phyloP scores from a whole-genome alignment of 2,113 vertebrate genomes.

The Collichthys lucidus region DNA sequence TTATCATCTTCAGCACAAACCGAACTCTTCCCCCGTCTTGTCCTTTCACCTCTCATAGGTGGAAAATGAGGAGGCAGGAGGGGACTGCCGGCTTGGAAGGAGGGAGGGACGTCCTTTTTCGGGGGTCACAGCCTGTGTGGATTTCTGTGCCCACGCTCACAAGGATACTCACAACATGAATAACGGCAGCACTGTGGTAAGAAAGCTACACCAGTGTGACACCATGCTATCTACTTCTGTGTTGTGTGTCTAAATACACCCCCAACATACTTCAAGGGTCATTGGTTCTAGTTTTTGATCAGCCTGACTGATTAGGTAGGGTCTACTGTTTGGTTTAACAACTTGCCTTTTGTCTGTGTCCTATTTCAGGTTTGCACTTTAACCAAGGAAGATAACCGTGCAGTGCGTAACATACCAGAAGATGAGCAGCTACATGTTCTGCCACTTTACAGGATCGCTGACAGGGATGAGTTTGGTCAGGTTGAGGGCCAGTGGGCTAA shows the following conservation, averaged over 20 bases:
- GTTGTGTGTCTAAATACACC: not conserved
- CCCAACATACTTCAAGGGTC: not conserved
- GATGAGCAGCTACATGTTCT: slow-evolving; percentile 97
- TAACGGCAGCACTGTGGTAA: slow-evolving; percentile 96
- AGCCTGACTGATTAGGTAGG: not conserved
- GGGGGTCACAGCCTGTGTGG: slow-evolving; percentile 95
- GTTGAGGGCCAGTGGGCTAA: slow-evolving; percentile 90
- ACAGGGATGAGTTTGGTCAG: slow-evolving; percentile 92
- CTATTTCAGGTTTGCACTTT: slow-evolving; percentile 91
- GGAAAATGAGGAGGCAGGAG: slow-evolving; percentile 86
- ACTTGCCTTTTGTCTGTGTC: slow-evolving; percentile 10
- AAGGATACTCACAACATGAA: slow-evolving; percentile 97
- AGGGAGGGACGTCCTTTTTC: slow-evolving; percentile 92
- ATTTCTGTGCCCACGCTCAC: slow-evolving; percentile 96
- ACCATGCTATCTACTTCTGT: not conserved
- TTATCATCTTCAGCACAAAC: not conserved
- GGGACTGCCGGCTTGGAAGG: slow-evolving; percentile 90
- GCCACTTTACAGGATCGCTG: slow-evolving; percentile 93
- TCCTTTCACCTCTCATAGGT: slow-evolving; percentile 81
- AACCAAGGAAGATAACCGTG: slow-evolving; percentile 94
- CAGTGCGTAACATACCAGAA: slow-evolving; percentile 90
- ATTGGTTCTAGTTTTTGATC: not conserved
- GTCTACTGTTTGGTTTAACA: slow-evolving; percentile 7
- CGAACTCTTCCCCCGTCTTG: slow-evolving; percentile 5
- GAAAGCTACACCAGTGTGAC: slow-evolving; percentile 44